A percentile compares a stretch with the other conserved stretches of the same genome.
phyloP scores from a whole-genome alignment of 1,140 invertebrate genomes.

The Drosophila bocqueti region DNA sequence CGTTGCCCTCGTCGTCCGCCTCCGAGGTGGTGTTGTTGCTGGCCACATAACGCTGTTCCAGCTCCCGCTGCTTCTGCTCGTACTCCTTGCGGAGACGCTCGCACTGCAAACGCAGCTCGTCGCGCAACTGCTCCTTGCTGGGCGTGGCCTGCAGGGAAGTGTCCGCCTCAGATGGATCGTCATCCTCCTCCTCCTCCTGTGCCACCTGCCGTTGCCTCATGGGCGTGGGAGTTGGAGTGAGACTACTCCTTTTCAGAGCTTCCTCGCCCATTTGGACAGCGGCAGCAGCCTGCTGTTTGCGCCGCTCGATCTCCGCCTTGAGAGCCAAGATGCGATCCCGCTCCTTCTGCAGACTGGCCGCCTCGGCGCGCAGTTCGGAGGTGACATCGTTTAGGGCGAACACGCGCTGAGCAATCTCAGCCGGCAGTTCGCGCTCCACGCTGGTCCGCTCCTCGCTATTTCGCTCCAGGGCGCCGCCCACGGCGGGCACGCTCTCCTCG shows the following conservation, averaged over 20 bases:
- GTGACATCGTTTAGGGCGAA: conserved; percentile 76
- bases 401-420: conserved; percentile 66
- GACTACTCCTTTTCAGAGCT: conserved; percentile 68
- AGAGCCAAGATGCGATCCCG: conserved; percentile 78
- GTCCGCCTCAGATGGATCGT: conserved; percentile 39
- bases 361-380: conserved; percentile 74
- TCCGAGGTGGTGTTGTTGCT: conserved; percentile 73
- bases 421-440: conserved; percentile 34
- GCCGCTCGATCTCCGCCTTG: conserved; percentile 76
- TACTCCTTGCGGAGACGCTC: conserved; percentile 68
- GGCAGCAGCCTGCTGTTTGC: conserved; percentile 73
- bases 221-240: conserved; percentile 74
- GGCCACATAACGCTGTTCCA: conserved; percentile 62
- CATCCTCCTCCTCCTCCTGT: conserved; percentile 38
- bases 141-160: conserved; percentile 34
- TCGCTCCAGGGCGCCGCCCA: conserved; percentile 23
- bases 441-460: conserved; percentile 33
- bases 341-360: conserved; percentile 70
- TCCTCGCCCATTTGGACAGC: conserved; percentile 78
- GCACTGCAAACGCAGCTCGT: conserved; percentile 61
- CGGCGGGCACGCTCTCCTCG: conserved; percentile 63
- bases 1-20: conserved; percentile 78
- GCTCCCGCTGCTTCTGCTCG: conserved; percentile 77
- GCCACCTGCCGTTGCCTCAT: conserved; percentile 41
- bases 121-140: conserved; percentile 43